These are phyloP conservation scores for Saccostrea cuccullata DNA, from an alignment of 1,140 invertebrate genomes.

Conservation along the genomic window DNA sequence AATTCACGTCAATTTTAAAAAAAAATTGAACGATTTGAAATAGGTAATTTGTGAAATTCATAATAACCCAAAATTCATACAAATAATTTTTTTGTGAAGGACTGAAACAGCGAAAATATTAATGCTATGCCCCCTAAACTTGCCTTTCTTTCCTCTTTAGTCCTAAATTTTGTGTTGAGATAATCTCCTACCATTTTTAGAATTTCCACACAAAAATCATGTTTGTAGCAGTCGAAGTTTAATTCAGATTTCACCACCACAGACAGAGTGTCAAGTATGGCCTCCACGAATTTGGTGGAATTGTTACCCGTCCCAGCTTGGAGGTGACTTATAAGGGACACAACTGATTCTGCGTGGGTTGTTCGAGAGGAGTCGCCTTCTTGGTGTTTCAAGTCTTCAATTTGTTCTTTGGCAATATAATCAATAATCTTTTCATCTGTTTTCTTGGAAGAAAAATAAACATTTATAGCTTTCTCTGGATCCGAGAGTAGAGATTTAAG, in stretches of 20 bases:
- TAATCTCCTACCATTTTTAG: background rate
- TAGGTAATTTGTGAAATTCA: too few species aligned
- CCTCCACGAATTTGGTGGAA: background rate
- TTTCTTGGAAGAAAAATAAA: background rate
- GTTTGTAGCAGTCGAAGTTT: background rate
- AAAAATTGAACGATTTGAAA: too few species aligned
- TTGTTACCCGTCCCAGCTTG: background rate
- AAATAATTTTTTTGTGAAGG: too few species aligned
- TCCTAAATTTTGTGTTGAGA: background rate
- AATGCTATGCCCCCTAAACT: background rate
- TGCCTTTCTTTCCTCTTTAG: background rate
- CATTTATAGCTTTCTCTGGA: slow-evolving; percentile 5
- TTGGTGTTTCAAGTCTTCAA: slow-evolving; percentile 4
- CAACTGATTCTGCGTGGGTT: background rate
- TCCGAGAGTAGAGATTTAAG: background rate
- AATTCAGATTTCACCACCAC: background rate
- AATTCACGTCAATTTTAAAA: too few species aligned
- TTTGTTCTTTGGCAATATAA: background rate
- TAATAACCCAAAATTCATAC: too few species aligned
- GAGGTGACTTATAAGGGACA: background rate
- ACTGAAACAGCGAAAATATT: background rate
- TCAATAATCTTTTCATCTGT: background rate
- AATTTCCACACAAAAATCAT: background rate
- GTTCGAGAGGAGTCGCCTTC: background rate
- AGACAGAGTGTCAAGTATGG: slow-evolving; percentile 12